Base-by-base conservation (phyloP, 2,888 invertebrate genomes). In the Acanthosepion lycidas region DNA sequence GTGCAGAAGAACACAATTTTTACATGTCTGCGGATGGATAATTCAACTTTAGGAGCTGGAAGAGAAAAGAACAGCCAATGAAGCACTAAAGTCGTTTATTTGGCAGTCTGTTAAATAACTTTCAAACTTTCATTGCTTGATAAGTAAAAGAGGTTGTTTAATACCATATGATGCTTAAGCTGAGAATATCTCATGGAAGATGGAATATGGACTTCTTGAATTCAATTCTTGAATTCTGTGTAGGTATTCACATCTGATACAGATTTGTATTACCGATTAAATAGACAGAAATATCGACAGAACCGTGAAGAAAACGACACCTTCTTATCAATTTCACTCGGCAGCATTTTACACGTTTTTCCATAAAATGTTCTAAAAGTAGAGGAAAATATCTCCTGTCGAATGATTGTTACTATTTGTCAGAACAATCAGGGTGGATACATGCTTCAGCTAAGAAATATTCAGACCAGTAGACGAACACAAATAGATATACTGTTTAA, bases 191-290 rank as follows among this genome's bases (percentile, higher is more conserved):
- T 78, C 9, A n/a, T n/a, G n/a, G 78, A 78, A 78, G 78, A 4
- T 78, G n/a, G n/a, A 78, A 78, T n/a, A 78, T 78, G 78, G 12
- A 78, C 78, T 78, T 78, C 78, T n/a, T n/a, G 78, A 78, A 78
- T 78, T 78, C 78, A 15, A n/a, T 15, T n/a, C 33, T 33, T 33
- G 33, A 33, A 33, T 33, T 33, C 33, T 33, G 33, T 33, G 33
- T 0, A 78, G n/a, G n/a, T n/a, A 78, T 78, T 12, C 6, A 78
- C 78, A 78, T 78, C n/a, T 78, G 78, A 8, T 18, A 9, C 78
- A 78, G n/a, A 78, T 78, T 78, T n/a, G 78, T n/a, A n/a, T 78
- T 78, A n/a, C n/a, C n/a, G n/a, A 78, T 78, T 78, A n/a, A 59
- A 59, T 59, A 59, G 15, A 12, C 78, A 78, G 28, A n/a, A n/a